Evolutionary conservation across 1,140 invertebrate species (phyloP).

Genomic region (Apolygus lucorum): DNA sequence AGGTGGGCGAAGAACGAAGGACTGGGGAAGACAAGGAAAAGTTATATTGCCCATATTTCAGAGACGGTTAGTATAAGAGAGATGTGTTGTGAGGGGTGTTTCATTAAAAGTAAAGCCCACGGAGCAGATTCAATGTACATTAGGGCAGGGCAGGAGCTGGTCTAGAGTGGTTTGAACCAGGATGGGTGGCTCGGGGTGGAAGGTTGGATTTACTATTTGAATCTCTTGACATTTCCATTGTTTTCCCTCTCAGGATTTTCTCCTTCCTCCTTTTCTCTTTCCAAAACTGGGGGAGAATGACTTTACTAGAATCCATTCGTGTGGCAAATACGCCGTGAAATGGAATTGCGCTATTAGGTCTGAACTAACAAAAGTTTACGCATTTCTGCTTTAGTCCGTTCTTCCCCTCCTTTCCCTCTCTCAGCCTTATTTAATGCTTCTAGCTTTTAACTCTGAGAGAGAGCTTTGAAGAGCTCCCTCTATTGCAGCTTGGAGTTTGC

Average conservation of each 20-base stretch:
- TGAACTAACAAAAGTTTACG: conserved; percentile 24
- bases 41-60: conserved; percentile 15
- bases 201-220: conserved; percentile 23
- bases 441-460: conserved; percentile 2
- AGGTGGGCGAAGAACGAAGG: not conserved
- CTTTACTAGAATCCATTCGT: conserved; percentile 24
- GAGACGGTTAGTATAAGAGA: conserved; percentile 6
- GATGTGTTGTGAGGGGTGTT: conserved; percentile 16
- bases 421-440: conserved; percentile 7
- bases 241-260: conserved; percentile 17
- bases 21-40: not conserved
- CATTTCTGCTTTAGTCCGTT: conserved; percentile 9
- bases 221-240: conserved; percentile 22
- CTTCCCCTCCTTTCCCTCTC: not conserved
- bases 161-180: not conserved
- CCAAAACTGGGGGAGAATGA: conserved; percentile 24
- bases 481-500: not conserved
- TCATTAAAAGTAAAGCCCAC: conserved; percentile 22
- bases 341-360: conserved; percentile 24
- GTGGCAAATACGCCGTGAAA: conserved; percentile 24
- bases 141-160: not conserved
- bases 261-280: not conserved
- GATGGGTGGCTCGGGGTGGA: not conserved
- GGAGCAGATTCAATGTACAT: conserved; percentile 17
- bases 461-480: conserved; percentile 5